Conservation (phyloP, 1,140 invertebrate species). For the Eumeta japonica region DNA sequence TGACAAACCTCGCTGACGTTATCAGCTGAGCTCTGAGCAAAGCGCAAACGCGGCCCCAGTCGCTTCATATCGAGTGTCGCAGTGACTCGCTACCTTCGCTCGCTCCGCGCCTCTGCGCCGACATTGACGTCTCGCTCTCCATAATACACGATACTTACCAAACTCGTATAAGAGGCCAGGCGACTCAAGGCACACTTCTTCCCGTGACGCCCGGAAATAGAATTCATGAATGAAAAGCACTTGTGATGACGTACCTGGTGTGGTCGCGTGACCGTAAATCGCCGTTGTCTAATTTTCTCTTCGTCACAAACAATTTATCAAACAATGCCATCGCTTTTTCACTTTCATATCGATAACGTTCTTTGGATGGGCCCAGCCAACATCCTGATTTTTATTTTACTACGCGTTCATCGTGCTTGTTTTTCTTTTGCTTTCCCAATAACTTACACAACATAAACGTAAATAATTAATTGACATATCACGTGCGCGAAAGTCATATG, state of each 20-base stretch:
- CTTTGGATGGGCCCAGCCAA: too few relatives aligned
- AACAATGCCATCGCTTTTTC: constrained; percentile 51
- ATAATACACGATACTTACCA: too few relatives aligned
- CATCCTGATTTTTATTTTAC: too few relatives aligned
- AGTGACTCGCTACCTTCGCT: constrained; percentile 26
- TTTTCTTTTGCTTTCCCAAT: too few relatives aligned
- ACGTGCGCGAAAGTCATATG: constrained; percentile 51
- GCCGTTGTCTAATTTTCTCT: constrained; percentile 45
- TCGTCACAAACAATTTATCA: constrained; percentile 44
- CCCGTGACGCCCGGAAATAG: constrained; percentile 25
- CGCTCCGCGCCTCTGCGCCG: constrained; percentile 34
- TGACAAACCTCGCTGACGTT: too few relatives aligned
- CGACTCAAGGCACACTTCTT: constrained; percentile 15
- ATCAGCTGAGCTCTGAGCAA: too few relatives aligned
- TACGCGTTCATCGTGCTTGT: too few relatives aligned
- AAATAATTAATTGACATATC: constrained; percentile 41
- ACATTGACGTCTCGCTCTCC: too few relatives aligned
- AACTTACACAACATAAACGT: constrained; percentile 20
- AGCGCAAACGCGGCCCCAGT: too few relatives aligned
- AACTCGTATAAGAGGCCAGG: too few relatives aligned
- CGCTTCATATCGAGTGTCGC: constrained; percentile 24
- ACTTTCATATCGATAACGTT: too few relatives aligned
- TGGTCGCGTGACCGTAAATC: constrained; percentile 37
- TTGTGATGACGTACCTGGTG: constrained; percentile 41
- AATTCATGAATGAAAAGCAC: constrained; percentile 27